Evolutionary conservation across 2,113 vertebrate genomes (phyloP).

Genomic region (Beaufortia kweichowensis): DNA sequence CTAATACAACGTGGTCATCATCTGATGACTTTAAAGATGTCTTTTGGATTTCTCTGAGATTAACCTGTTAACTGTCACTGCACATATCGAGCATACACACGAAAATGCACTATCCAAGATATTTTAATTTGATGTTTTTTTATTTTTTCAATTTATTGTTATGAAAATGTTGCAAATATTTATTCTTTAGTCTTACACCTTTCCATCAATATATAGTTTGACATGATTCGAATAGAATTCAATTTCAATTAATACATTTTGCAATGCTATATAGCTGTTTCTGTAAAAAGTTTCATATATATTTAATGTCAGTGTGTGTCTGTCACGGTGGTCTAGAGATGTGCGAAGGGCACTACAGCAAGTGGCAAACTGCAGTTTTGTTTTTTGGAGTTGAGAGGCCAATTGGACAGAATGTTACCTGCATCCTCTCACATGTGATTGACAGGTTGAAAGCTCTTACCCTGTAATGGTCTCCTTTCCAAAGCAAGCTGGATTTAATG

Average conservation of each 20-base stretch:
- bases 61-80: too few relatives aligned
- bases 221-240: too few relatives aligned
- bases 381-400: conserved; percentile 42
- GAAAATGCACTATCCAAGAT: too few relatives aligned
- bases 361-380: conserved; percentile 49
- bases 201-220: too few relatives aligned
- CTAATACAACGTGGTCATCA: not conserved
- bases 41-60: too few relatives aligned
- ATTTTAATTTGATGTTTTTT: too few relatives aligned
- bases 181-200: too few relatives aligned
- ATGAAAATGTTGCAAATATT: too few relatives aligned
- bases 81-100: too few relatives aligned
- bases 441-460: conserved; percentile 47
- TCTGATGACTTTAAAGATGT: conserved; percentile 4
- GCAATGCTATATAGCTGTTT: too few relatives aligned
- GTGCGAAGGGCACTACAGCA: conserved; percentile 33
- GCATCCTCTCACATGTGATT: conserved; percentile 35
- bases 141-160: too few relatives aligned
- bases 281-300: not conserved
- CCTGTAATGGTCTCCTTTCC: conserved; percentile 46
- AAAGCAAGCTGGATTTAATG: conserved; percentile 63
- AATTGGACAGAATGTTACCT: conserved; percentile 49
- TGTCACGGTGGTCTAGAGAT: conserved; percentile 24
- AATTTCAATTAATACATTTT: too few relatives aligned
- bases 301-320: not conserved